Evolutionary conservation across 2,113 vertebrate genomes (phyloP), one percentile per base, ranked within the genome.

Genomic region (Gobio gobio): DNA sequence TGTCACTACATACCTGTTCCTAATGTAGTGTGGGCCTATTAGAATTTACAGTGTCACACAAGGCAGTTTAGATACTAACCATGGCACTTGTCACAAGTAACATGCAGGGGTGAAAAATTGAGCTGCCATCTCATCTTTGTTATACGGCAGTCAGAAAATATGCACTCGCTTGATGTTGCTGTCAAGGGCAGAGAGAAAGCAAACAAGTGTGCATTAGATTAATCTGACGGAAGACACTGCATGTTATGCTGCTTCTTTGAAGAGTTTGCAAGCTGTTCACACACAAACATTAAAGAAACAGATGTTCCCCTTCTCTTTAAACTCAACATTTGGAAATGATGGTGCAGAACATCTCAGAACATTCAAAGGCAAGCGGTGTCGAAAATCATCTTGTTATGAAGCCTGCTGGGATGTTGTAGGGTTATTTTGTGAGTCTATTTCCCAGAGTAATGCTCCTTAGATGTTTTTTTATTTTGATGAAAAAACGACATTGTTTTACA

Each of bases 61-160:
- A 36, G 26, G 54, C 18, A 1, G 36, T 40, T 86, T 54, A 14
- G 40, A 75, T 24, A 79, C 72, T 83, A 74, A 83, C 51, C 9
- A 8, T 77, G 43, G 20, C 51, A 68, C 78, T 59, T n/a, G 66
- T 86, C 81, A 75, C 80, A 59, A 58, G 47, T 80, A 81, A 88
- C 56, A 83, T 83, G 64, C 72, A 64, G 66, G 56, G 78, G 84
- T 80, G 77, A 70, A 58, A 85, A 88, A 84, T 73, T 73, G 54
- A 85, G 73, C 75, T 75, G 63, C 49, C 82, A 84, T 83, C 83
- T 85, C 51, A 78, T 88, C 76, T 33, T 85, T 51, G 47, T 51
- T 72, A 47, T 66, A 68, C 64, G 40, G 20, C 83, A 61, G 79
- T 86, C 64, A 29, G 40, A 20, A 59, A 59, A 78, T 43, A 20